A percentile compares a stretch with the other conserved stretches of the same genome.
Evolutionary conservation across 2,888 invertebrate genomes (phyloP).

Genomic region (Apamea crenata): DNA sequence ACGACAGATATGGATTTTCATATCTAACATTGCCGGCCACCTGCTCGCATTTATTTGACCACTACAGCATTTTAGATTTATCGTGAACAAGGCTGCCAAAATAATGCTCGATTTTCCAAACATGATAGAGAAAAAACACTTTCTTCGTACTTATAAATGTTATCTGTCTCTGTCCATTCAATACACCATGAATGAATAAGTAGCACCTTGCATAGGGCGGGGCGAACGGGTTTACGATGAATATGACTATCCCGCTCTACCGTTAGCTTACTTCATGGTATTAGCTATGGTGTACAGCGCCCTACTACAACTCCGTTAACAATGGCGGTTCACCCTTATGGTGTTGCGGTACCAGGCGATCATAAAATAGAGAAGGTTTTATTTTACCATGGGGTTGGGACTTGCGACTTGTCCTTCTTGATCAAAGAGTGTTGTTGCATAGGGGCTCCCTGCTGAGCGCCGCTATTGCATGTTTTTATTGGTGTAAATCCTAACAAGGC

Average conservation of each 20-base stretch:
- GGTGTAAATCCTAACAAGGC: neutral
- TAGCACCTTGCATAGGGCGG: slow-evolving; percentile 17
- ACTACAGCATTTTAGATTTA: no score
- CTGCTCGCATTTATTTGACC: no score
- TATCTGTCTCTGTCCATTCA: no score
- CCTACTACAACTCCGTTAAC: slow-evolving; percentile 63
- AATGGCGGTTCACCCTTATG: slow-evolving; percentile 82
- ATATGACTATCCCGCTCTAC: slow-evolving; percentile 49
- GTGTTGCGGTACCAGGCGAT: slow-evolving; percentile 81
- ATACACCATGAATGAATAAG: neutral
- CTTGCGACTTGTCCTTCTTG: slow-evolving; percentile 10
- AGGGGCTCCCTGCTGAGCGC: neutral
- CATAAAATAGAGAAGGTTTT: slow-evolving; percentile 77
- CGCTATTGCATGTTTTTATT: neutral
- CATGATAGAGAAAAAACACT: no score
- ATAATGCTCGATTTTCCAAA: no score
- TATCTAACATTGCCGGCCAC: no score
- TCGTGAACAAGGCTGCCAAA: no score
- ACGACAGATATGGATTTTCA: no score
- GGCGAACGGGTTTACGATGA: neutral
- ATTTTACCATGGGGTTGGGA: slow-evolving; percentile 63
- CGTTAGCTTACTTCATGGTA: slow-evolving; percentile 36
- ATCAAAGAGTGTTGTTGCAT: neutral
- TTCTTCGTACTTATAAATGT: no score
- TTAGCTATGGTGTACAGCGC: slow-evolving; percentile 35